A percentile compares a stretch with the other conserved stretches of the same genome.
phyloP scores from a whole-genome alignment of 1,140 invertebrate species.

The Orussus abietinus region DNA sequence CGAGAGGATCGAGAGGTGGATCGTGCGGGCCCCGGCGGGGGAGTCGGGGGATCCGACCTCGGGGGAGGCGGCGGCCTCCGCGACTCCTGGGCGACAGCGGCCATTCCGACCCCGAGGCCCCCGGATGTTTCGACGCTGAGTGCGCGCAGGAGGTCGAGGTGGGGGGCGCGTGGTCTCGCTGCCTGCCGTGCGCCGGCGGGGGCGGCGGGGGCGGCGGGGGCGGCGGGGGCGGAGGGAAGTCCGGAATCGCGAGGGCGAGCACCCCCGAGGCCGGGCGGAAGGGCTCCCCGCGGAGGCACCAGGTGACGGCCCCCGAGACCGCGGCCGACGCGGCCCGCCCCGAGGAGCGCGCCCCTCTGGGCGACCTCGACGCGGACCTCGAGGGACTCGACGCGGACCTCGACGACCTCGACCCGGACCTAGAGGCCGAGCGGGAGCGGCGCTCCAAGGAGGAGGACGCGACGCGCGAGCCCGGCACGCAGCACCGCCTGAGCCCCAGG shows the following conservation, averaged over 20 bases:
- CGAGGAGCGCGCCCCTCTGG: constrained; percentile 30
- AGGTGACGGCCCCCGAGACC: constrained; percentile 9
- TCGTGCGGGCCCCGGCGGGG: too few species aligned
- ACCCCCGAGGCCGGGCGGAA: constrained; percentile 29
- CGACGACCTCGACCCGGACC: constrained; percentile 25
- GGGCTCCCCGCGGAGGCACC: constrained; percentile 18
- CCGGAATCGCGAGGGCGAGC: constrained; percentile 33
- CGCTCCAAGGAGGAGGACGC: constrained; percentile 31
- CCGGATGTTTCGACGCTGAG: constrained; percentile 47
- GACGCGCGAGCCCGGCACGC: constrained; percentile 35
- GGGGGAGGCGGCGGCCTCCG: too few species aligned
- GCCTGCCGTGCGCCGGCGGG: constrained; percentile 55
- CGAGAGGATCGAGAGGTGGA: too few species aligned
- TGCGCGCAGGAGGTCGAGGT: constrained; percentile 49
- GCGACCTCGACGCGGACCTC: constrained; percentile 42
- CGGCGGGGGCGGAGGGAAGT: constrained; percentile 46
- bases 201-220: constrained; percentile 44
- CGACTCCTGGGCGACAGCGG: too few species aligned
- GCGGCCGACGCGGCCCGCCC: constrained; percentile 5
- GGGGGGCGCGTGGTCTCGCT: constrained; percentile 55
- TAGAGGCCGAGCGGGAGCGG: constrained; percentile 14
- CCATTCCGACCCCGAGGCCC: constrained; percentile 18
- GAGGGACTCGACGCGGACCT: constrained; percentile 20
- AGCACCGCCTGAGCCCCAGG: constrained; percentile 45
- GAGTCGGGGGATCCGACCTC: too few species aligned